A percentile compares a stretch with the other conserved stretches of the same genome.
Evolutionary conservation across 2,888 invertebrate species (phyloP).

Genomic region (Eupithecia dodoneata): DNA sequence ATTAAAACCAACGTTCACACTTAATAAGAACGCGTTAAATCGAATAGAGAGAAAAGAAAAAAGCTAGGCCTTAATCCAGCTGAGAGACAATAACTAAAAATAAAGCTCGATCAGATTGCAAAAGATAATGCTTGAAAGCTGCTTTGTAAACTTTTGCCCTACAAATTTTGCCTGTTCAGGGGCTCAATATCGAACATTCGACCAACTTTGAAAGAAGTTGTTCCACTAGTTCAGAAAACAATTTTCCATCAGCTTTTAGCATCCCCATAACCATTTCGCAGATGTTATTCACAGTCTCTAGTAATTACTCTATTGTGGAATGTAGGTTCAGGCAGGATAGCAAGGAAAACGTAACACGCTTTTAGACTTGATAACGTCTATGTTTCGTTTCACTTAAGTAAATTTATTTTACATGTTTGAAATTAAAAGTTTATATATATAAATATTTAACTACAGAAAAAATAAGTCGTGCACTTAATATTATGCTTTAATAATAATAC

Average conservation of each 20-base stretch:
- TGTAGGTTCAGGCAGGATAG: conserved; percentile 14
- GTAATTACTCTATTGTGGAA: conserved; percentile 30
- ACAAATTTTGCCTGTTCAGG: not conserved
- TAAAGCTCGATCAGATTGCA: not conserved
- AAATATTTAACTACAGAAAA: no score
- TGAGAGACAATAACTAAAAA: not conserved
- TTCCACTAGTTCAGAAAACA: not conserved
- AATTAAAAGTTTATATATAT: not conserved
- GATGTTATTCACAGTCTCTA: conserved; percentile 13
- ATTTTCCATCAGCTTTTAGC: not conserved
- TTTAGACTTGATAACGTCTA: conserved; percentile 34
- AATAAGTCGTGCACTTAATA: no score
- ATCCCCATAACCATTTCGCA: not conserved
- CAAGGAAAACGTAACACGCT: conserved; percentile 22
- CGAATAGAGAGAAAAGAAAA: not conserved
- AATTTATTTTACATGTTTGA: not conserved
- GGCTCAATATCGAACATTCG: not conserved
- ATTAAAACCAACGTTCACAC: not conserved
- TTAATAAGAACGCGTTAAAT: not conserved
- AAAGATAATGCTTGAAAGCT: not conserved
- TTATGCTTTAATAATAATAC: no score
- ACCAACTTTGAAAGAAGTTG: not conserved
- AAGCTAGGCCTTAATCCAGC: not conserved
- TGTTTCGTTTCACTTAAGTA: conserved; percentile 5
- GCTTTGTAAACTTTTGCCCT: no score